phyloP scores from a whole-genome alignment of 2,113 vertebrate species.

The western clawed frog (Xenopus tropicalis) region UCB_Xtro_10.0 CM004443.2:132672001-132672500 shows the following conservation, averaged over 20 bases:
- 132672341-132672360: slow-evolving; percentile 43
- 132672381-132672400: slow-evolving; percentile 28
- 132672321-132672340: slow-evolving; percentile 33
- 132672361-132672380: slow-evolving; percentile 40
- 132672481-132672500: slow-evolving; percentile 20
- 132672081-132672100: not conserved
- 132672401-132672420: slow-evolving; percentile 9
- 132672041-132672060: slow-evolving; percentile 25
- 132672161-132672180: slow-evolving; percentile 33
- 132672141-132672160: slow-evolving; percentile 34
- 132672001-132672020: slow-evolving; percentile 28
- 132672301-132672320: slow-evolving; percentile 28
- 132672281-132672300: slow-evolving; percentile 32
- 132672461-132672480: slow-evolving; percentile 26
- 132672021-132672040: slow-evolving; percentile 35
- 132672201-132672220: slow-evolving; percentile 48
- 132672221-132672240: slow-evolving; percentile 49
- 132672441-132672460: not conserved
- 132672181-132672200: slow-evolving; percentile 43
- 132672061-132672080: slow-evolving; percentile 32
- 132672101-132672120: not conserved
- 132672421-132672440: not conserved
- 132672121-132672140: slow-evolving; percentile 6
- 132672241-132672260: slow-evolving; percentile 47
- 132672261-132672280: slow-evolving; percentile 20